These are phyloP conservation scores for Chromoteleia sp. DNA, from an alignment of 2,888 invertebrate genomes.

Conservation along the genomic window DNA sequence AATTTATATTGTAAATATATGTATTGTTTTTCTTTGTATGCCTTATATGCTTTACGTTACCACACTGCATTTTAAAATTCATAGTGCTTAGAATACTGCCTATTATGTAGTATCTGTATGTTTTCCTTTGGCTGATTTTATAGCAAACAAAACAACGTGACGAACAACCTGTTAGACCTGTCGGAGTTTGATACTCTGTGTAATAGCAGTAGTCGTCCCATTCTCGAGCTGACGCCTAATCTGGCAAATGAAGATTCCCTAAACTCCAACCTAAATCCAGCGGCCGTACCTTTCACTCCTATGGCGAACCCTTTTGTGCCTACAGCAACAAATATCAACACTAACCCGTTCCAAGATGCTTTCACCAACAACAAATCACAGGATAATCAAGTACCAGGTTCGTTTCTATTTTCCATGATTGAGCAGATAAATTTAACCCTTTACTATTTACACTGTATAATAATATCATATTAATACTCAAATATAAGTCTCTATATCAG, in stretches of 20 bases:
- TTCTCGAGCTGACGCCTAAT: constrained; percentile 82
- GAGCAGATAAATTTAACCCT: background rate
- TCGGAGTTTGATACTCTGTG: constrained; percentile 84
- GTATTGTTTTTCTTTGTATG: constrained; percentile 25
- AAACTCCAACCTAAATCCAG: constrained; percentile 83
- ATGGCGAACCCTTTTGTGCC: constrained; percentile 81
- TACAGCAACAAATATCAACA: constrained; percentile 80
- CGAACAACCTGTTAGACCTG: constrained; percentile 86
- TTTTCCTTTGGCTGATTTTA: constrained; percentile 81
- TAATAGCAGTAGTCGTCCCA: constrained; percentile 83
- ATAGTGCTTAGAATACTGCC: constrained; percentile 67
- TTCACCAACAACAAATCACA: constrained; percentile 82
- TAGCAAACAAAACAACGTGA: constrained; percentile 86
- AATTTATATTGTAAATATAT: too few species aligned
- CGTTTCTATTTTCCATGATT: background rate
- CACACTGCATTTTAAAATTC: constrained; percentile 28
- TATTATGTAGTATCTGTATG: constrained; percentile 77
- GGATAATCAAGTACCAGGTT: constrained; percentile 84
- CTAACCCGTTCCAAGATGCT: constrained; percentile 83
- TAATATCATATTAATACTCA: too few species aligned
- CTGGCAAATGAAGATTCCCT: constrained; percentile 82
- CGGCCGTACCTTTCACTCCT: constrained; percentile 82
- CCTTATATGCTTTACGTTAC: constrained; percentile 36
- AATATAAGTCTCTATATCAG: too few species aligned
- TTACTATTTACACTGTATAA: background rate